These are phyloP conservation scores for Stenurella melanura DNA, from an alignment of 2,888 invertebrate genomes.

Conservation along the genomic window DNA sequence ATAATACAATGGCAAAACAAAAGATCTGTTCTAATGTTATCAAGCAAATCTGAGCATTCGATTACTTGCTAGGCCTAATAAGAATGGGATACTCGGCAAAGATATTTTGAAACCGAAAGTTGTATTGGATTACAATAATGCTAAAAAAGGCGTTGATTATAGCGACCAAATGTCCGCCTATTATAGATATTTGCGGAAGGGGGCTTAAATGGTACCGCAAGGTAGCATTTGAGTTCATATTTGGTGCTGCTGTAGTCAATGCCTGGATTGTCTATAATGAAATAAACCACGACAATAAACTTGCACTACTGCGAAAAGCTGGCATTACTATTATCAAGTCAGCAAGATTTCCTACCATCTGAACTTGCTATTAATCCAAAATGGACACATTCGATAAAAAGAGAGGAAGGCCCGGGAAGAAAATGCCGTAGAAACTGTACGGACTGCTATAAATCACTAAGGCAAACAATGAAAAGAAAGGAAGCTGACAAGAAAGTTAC, in stretches of 20 bases:
- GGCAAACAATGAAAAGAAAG: slow-evolving; percentile 25
- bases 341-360: slow-evolving; percentile 12
- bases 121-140: background rate
- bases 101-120: slow-evolving; percentile 25
- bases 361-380: slow-evolving; percentile 16
- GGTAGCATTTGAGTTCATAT: slow-evolving; percentile 24
- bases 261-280: slow-evolving; percentile 26
- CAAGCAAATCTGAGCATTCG: slow-evolving; percentile 19
- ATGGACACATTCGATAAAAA: slow-evolving; percentile 14
- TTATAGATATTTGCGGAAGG: background rate
- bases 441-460: slow-evolving; percentile 22
- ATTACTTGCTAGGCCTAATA: slow-evolving; percentile 12
- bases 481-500: slow-evolving; percentile 27
- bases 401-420: slow-evolving; percentile 28
- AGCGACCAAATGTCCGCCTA: slow-evolving; percentile 1
- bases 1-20: slow-evolving; percentile 23
- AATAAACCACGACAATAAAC: slow-evolving; percentile 25
- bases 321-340: slow-evolving; percentile 16
- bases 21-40: slow-evolving; percentile 16
- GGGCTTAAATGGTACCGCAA: slow-evolving; percentile 21
- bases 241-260: slow-evolving; percentile 26
- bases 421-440: slow-evolving; percentile 21
- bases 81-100: slow-evolving; percentile 9
- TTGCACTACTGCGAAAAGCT: slow-evolving; percentile 23
- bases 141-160: slow-evolving; percentile 20